Base-by-base conservation (phyloP, 2,888 invertebrate genomes). In the Palloptera scutellata region DNA sequence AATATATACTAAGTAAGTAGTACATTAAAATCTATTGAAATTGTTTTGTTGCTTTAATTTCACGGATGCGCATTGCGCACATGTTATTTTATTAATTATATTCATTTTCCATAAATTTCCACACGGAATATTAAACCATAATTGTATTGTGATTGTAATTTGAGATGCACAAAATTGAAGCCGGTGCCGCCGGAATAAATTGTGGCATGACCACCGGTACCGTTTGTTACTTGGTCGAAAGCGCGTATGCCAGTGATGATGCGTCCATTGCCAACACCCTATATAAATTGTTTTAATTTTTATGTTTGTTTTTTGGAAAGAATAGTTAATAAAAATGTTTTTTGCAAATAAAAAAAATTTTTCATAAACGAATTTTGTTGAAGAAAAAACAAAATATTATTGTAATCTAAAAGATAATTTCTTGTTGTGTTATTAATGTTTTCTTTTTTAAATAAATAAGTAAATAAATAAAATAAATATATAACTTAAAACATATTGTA, bases 121-220 rank as follows among this genome's bases (percentile, higher is more conserved):
- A 82, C 80, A 61, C 81, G 81, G 75, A 81, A 81, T 70, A 78
- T 76, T 64, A 82, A 69, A 58, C 82, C 81, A 51, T 82, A 81
- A 70, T 79, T 82, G 71, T 82, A 82, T 71, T 82, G 82, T 43
- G 82, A 82, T 70, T 82, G 82, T 42, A 82, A 72, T 71, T 81
- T 81, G 68, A 82, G 77, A 69, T 79, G 75, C n/a, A 82, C 82
- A 74, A 80, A 81, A 74, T 81, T 81, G 66, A 82, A 82, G 45
- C 82, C 82, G n/a, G 82, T 81, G 61, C 82, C 82, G 70, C 82
- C 82, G 19, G 82, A 81, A 67, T 80, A 82, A 51, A 82, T 79
- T 30, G 81, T 82, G 40, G 81, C 82, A 76, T 82, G 82, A 61
- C 82, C 82, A 53, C 82, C 82, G 20, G 82, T 82, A 59, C 81